A percentile compares a stretch with the other conserved stretches of the same genome.
Evolutionary conservation across 2,888 invertebrate genomes (phyloP).

Genomic region (Plebejus anna): DNA sequence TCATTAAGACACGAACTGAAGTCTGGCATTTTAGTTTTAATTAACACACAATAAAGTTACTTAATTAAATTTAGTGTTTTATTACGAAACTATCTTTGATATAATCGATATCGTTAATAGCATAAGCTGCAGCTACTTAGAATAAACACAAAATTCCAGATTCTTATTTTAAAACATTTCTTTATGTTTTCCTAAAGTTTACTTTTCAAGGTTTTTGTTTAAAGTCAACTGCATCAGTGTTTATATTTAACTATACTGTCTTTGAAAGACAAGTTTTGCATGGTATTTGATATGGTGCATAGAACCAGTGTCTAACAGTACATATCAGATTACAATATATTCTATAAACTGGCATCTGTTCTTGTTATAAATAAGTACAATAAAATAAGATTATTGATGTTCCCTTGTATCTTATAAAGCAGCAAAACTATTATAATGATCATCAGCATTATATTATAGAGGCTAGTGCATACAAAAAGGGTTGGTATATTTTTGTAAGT

Average conservation of each 20-base stretch:
- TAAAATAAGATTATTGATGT: not conserved
- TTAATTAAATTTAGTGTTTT: constrained; percentile 21
- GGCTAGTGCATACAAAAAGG: not conserved
- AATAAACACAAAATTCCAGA: too few species aligned
- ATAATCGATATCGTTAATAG: not conserved
- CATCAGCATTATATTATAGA: not conserved
- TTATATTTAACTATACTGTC: not conserved
- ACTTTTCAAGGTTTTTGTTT: too few species aligned
- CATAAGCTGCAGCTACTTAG: too few species aligned
- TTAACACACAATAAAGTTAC: constrained; percentile 25
- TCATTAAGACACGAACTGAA: constrained; percentile 29
- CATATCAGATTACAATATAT: constrained; percentile 18
- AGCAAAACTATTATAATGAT: not conserved
- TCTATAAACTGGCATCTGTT: not conserved
- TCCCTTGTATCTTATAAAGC: not conserved
- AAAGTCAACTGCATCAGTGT: too few species aligned
- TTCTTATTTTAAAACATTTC: too few species aligned
- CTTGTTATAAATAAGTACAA: not conserved
- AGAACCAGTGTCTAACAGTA: constrained; percentile 20
- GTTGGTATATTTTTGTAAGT: too few species aligned
- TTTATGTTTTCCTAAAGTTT: too few species aligned
- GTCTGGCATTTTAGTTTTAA: constrained; percentile 26
- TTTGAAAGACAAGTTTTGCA: not conserved
- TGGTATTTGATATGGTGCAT: not conserved
- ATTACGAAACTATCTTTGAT: constrained; percentile 9